Conservation (phyloP, 2,113 vertebrate genomes). For the Sebastes schlegelii region DNA sequence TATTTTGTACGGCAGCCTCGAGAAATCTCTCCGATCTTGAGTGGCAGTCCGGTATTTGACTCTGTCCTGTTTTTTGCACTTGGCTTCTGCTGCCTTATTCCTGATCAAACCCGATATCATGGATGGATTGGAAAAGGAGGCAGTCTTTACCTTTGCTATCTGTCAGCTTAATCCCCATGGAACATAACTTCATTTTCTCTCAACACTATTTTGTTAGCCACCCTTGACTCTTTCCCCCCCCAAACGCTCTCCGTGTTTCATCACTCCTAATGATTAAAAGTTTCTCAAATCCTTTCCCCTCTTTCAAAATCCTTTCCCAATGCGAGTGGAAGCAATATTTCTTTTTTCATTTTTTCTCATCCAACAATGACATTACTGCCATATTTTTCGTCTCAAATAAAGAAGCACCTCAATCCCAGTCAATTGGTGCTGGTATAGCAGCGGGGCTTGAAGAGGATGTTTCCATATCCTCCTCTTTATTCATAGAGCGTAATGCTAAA, state of each 20-base stretch:
- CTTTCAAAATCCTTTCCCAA: slow-evolving; percentile 50
- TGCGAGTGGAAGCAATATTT: background rate
- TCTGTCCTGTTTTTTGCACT: slow-evolving; percentile 54
- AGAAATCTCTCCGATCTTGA: slow-evolving; percentile 65
- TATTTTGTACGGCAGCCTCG: slow-evolving; percentile 8
- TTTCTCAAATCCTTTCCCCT: slow-evolving; percentile 54
- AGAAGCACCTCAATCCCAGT: slow-evolving; percentile 39
- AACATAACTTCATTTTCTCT: slow-evolving; percentile 78
- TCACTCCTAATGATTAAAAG: slow-evolving; percentile 67
- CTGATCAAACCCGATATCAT: slow-evolving; percentile 72
- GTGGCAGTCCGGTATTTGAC: slow-evolving; percentile 64
- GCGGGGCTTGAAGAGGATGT: slow-evolving; percentile 10
- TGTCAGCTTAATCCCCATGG: slow-evolving; percentile 74
- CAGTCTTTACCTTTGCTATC: slow-evolving; percentile 76
- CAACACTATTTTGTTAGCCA: slow-evolving; percentile 72
- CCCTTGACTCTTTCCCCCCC: slow-evolving; percentile 63
- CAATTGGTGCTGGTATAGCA: background rate
- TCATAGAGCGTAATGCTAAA: slow-evolving; percentile 18
- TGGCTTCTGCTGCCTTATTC: slow-evolving; percentile 61
- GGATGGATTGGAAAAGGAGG: slow-evolving; percentile 68
- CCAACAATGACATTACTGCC: slow-evolving; percentile 39
- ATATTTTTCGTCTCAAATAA: slow-evolving; percentile 34
- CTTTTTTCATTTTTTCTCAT: slow-evolving; percentile 25
- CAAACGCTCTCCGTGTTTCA: slow-evolving; percentile 51
- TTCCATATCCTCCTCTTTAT: slow-evolving; percentile 13